phyloP scores from a whole-genome alignment of 2,888 invertebrate species.

The Athetis lepigone region DNA sequence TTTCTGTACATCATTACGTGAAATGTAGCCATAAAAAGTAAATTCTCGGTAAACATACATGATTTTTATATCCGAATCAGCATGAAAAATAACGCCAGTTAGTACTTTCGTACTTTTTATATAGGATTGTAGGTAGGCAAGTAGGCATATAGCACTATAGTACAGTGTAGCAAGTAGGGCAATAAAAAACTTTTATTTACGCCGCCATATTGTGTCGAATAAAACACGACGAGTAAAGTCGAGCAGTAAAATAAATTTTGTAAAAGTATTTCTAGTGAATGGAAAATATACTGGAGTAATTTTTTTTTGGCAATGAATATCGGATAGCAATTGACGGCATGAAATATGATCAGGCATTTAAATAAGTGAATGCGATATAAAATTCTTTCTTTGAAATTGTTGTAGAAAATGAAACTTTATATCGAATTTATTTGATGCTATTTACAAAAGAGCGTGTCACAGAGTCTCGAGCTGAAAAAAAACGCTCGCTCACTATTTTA shows the following conservation, averaged over 20 bases:
- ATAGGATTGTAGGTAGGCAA: slow-evolving; percentile 17
- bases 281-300: slow-evolving; percentile 25
- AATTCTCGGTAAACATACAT: neutral
- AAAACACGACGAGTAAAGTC: slow-evolving; percentile 53
- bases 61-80: slow-evolving; percentile 7
- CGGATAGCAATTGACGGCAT: neutral
- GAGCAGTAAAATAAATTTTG: slow-evolving; percentile 54
- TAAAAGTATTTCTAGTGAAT: slow-evolving; percentile 56
- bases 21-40: neutral
- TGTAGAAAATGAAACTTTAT: no score
- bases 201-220: slow-evolving; percentile 56
- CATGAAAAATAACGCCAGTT: slow-evolving; percentile 16
- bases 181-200: slow-evolving; percentile 60
- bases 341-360: neutral
- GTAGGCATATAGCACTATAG: slow-evolving; percentile 19
- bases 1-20: neutral
- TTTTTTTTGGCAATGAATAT: slow-evolving; percentile 23
- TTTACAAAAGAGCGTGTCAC: no score
- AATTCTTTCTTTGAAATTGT: no score
- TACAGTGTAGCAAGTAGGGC: slow-evolving; percentile 33
- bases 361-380: no score
- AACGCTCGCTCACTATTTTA: no score
- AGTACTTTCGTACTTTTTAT: slow-evolving; percentile 21
- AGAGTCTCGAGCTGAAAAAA: no score
- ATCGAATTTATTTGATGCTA: no score